Base-by-base conservation (phyloP, 2,797 vertebrate species). In the Micropoecilia bifurca region DNA sequence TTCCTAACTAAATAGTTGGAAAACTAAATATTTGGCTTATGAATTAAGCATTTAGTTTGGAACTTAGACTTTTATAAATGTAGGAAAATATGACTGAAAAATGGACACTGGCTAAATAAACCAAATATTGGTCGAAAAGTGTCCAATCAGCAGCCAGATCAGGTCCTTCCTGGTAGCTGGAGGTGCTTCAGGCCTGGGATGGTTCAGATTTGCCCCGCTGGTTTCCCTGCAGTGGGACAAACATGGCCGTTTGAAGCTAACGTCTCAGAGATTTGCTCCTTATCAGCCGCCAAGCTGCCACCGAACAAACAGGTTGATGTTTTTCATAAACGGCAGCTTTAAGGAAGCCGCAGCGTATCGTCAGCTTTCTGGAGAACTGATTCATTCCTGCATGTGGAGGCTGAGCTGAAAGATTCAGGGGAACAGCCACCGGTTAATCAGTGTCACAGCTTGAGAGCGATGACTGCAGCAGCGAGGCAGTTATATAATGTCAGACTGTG, bases 401-500 rank as follows among this genome's bases (percentile, higher is more conserved):
- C 82, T 84, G 88, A 88, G 87, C 72, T 79, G 84, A 85, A 85
- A 76, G 80, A 91, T 91, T 91, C 85, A 87, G 85, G 89, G 72
- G 80, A 91, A 82, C 81, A 88, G 71, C 85, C 88, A 90, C 83
- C 90, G 83, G 85, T 91, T 91, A 87, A 91, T 92, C 90, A 89
- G 88, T 85, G 85, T 86, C 90, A 89, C 86, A 91, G 91, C 85
- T 80, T 88, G 90, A 89, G 86, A 87, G 86, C 83, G 85, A 79
- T 83, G 90, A 89, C 91, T 93, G 91, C 91, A 91, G 88, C 86
- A 89, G 77, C 68, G 83, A 85, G 87, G 85, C 72, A 84, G 81
- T 93, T 94, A 91, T 89, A 90, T 92, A 92, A 93, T 80, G 87
- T 73, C 84, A 88, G 86, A 92, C 84, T 89, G 87, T 91, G 91